These are phyloP conservation scores for Caenorhabditis sp. DNA, from an alignment of 2,888 invertebrate genomes.

Conservation along the genomic window DNA sequence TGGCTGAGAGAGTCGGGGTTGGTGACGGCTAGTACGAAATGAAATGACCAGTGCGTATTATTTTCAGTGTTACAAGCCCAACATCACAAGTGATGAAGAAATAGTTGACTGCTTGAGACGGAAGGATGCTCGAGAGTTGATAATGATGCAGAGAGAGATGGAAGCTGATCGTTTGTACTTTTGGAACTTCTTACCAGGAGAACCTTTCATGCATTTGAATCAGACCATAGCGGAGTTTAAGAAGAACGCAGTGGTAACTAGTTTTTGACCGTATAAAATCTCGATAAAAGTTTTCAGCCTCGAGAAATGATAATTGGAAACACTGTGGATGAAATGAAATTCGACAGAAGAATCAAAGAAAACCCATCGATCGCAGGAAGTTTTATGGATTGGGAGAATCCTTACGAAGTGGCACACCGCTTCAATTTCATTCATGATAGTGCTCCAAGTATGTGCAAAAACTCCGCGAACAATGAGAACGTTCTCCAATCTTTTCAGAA, in stretches of 20 bases:
- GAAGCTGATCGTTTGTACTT: constrained; percentile 52
- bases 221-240: constrained; percentile 46
- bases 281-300: not conserved
- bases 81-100: constrained; percentile 20
- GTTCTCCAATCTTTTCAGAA: not conserved
- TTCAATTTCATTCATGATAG: constrained; percentile 36
- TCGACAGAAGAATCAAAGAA: constrained; percentile 9
- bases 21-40: not conserved
- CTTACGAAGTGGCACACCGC: constrained; percentile 41
- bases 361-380: constrained; percentile 47
- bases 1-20: constrained; percentile 36
- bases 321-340: constrained; percentile 31
- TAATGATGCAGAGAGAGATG: constrained; percentile 42
- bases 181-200: constrained; percentile 45
- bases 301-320: constrained; percentile 49
- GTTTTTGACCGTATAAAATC: not conserved
- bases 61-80: constrained; percentile 43
- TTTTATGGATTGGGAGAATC: constrained; percentile 60
- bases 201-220: constrained; percentile 48
- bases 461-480: not conserved
- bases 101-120: constrained; percentile 45
- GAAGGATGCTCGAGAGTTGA: constrained; percentile 27
- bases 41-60: not conserved
- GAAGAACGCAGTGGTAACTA: constrained; percentile 23
- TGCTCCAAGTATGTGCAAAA: constrained; percentile 27